Evolutionary conservation across 1,140 invertebrate species (phyloP), one percentile per base, ranked within the genome.

Genomic region (Colletes gigas): DNA sequence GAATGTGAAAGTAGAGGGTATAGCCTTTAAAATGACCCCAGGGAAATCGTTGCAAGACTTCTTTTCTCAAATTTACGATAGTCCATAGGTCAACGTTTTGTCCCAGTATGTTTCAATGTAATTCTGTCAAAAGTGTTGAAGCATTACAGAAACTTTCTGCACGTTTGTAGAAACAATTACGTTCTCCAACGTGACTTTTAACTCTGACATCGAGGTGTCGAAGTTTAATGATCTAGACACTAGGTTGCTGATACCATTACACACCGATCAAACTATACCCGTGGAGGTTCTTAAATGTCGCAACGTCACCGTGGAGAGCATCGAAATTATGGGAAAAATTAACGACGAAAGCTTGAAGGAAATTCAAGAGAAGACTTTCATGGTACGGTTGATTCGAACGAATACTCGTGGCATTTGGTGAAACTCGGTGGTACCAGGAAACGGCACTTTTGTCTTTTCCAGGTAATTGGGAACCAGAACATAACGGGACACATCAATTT

Each of bases 351-450:
- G 78, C 55, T 67, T 91, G 17, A 19, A 74, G 0, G 55, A 88
- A 8, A 76, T 92, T 30, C 91, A 88, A 47, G 21, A 85, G 14
- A 84, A 87, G n/a, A 91, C 90, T 10, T 88, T 92, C 7, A 90
- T 84, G 91, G 91, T 91, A 47, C 44, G 21, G 39, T 73, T 60
- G 54, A 47, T 70, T 71, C 12, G 67, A 73, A 19, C 12, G 59
- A 30, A 30, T 7, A 19, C 62, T 10, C 1, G n/a, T n/a, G 39
- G 19, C 9, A 4, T 4, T 5, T 12, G 5, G 19, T 66, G 4
- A 59, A 54, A 66, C 2, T 74, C 19, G 21, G 5, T 1, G 4
- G 4, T 30, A 30, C 21, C 55, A 71, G 5, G 52, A 63, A 62
- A 57, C 63, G 19, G 57, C 21, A 54, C 14, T 60, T 50, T 39